Conservation (phyloP, 2,113 vertebrate genomes). For the Pygoscelis antarcticus region DNA sequence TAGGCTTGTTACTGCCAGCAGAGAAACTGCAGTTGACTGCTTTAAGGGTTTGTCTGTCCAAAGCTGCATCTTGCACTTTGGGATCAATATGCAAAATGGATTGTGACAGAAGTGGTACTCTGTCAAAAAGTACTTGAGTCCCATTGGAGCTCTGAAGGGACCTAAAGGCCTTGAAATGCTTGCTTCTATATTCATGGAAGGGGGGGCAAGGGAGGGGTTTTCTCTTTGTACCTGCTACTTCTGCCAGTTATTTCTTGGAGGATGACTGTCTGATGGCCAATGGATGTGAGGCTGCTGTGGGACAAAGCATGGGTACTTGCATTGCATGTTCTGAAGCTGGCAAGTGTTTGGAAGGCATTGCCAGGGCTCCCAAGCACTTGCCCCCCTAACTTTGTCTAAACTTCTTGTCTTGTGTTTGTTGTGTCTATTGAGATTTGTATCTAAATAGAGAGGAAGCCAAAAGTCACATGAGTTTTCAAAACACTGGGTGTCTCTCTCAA, state of each 20-base stretch:
- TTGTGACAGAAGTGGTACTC: background rate
- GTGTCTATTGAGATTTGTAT: background rate
- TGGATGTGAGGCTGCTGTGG: accelerated
- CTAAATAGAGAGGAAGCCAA: background rate
- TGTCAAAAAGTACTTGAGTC: background rate
- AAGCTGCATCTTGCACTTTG: background rate
- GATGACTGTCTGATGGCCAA: background rate
- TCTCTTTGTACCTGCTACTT: background rate
- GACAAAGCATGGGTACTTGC: background rate
- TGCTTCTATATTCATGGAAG: accelerated
- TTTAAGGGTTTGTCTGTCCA: background rate
- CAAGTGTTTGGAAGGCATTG: background rate
- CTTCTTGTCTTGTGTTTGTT: background rate
- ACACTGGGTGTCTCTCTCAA: background rate
- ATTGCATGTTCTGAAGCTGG: background rate
- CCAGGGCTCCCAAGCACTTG: background rate
- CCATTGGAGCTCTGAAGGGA: background rate
- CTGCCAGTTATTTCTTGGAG: background rate
- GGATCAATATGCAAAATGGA: background rate
- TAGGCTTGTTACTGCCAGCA: background rate
- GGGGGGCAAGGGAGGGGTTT: background rate
- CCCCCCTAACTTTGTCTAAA: background rate
- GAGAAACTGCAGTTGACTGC: background rate
- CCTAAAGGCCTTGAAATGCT: background rate
- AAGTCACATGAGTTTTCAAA: background rate